These are phyloP conservation scores for Syncerus caffer DNA, from an alignment of 2,797 vertebrate species.

Conservation along the genomic window DNA sequence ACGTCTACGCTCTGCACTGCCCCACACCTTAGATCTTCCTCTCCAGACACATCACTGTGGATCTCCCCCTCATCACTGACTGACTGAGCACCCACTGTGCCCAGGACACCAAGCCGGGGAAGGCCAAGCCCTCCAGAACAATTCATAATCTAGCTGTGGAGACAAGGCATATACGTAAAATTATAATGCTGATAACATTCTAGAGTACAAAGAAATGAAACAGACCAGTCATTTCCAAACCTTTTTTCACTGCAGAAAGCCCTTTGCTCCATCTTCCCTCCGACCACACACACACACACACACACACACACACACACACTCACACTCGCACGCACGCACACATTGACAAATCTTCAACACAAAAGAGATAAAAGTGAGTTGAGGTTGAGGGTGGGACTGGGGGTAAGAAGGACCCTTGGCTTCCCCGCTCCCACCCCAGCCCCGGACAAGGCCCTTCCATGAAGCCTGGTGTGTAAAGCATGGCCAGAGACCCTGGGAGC, in stretches of 20 bases:
- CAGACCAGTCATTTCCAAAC: background rate
- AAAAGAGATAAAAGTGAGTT: background rate
- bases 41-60: background rate
- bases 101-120: background rate
- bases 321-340: background rate
- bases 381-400: background rate
- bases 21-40: background rate
- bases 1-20: background rate
- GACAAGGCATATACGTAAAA: background rate
- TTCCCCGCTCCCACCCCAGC: background rate
- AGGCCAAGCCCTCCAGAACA: background rate
- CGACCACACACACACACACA: background rate
- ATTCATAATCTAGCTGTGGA: background rate
- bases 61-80: background rate
- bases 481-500: background rate
- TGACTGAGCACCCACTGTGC: background rate
- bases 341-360: background rate
- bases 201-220: background rate
- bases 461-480: background rate
- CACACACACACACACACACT: background rate
- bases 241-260: background rate
- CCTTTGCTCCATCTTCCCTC: background rate
- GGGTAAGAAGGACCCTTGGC: background rate
- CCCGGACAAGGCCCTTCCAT: background rate
- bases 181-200: background rate